Percentiles rank a stretch among this genome's conserved stretches.
These are phyloP conservation scores for Podabrus alpinus DNA, from an alignment of 2,888 invertebrate genomes.

Conservation along the genomic window DNA sequence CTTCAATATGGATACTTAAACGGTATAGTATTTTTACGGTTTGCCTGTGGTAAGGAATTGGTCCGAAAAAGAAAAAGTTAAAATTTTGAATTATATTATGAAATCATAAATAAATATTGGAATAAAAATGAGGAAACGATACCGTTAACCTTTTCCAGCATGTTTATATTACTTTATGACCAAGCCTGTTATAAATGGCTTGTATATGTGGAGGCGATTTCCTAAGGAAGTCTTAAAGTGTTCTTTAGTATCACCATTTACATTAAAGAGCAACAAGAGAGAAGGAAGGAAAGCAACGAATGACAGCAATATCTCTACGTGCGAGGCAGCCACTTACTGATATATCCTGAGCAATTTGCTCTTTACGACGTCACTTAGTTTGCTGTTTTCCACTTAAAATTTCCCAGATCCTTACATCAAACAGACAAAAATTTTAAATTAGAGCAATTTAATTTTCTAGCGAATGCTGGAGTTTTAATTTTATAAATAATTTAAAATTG, in stretches of 20 bases:
- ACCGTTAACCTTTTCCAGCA: constrained; percentile 8
- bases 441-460: constrained; percentile 10
- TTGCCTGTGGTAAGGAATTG: neutral
- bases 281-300: constrained; percentile 39
- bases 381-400: constrained; percentile 25
- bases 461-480: neutral
- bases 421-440: constrained; percentile 22
- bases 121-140: constrained; percentile 1
- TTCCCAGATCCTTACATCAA: constrained; percentile 11
- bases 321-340: constrained; percentile 48
- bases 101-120: neutral
- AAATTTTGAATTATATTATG: neutral
- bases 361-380: constrained; percentile 47
- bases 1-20: no score
- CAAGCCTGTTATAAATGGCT: constrained; percentile 20
- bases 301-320: constrained; percentile 48
- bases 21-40: neutral
- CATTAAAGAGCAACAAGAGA: constrained; percentile 33
- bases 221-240: constrained; percentile 30
- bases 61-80: neutral
- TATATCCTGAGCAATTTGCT: constrained; percentile 52
- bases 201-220: constrained; percentile 26
- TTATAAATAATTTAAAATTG: neutral
- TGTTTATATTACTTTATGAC: constrained; percentile 22
- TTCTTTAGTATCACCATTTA: constrained; percentile 30